Evolutionary conservation across 2,113 vertebrate genomes (phyloP).

Genomic region (Dascyllus trimaculatus): DNA sequence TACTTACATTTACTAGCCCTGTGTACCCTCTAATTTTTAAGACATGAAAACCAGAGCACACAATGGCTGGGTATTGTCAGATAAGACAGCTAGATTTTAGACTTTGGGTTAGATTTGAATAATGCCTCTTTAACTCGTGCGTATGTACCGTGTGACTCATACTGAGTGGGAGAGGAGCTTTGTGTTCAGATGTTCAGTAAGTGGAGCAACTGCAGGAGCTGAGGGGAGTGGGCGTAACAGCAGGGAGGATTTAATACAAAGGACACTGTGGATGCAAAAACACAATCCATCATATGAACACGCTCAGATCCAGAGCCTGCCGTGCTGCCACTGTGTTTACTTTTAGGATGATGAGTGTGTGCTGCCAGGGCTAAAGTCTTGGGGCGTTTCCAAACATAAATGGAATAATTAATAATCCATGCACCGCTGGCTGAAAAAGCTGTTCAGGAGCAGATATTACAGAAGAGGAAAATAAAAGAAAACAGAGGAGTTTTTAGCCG

Average conservation of each 20-base stretch:
- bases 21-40: not conserved
- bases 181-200: constrained; percentile 19
- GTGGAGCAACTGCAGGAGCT: constrained; percentile 29
- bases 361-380: constrained; percentile 1
- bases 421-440: not conserved
- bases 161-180: constrained; percentile 35
- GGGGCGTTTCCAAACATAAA: constrained; percentile 10
- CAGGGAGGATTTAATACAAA: constrained; percentile 12
- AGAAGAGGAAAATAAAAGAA: constrained; percentile 11
- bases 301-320: not conserved
- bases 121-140: not conserved
- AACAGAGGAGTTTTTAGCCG: not conserved
- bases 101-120: constrained; percentile 4
- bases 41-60: not conserved
- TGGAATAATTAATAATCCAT: constrained; percentile 18
- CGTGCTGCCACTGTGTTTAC: constrained; percentile 7
- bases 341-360: constrained; percentile 6
- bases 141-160: not conserved
- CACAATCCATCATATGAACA: constrained; percentile 14
- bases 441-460: not conserved
- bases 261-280: constrained; percentile 3
- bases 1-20: not conserved
- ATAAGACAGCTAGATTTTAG: not conserved
- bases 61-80: not conserved
- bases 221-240: constrained; percentile 41